phyloP scores from a whole-genome alignment of 2,113 vertebrate species.

The Arizona elegans region DNA sequence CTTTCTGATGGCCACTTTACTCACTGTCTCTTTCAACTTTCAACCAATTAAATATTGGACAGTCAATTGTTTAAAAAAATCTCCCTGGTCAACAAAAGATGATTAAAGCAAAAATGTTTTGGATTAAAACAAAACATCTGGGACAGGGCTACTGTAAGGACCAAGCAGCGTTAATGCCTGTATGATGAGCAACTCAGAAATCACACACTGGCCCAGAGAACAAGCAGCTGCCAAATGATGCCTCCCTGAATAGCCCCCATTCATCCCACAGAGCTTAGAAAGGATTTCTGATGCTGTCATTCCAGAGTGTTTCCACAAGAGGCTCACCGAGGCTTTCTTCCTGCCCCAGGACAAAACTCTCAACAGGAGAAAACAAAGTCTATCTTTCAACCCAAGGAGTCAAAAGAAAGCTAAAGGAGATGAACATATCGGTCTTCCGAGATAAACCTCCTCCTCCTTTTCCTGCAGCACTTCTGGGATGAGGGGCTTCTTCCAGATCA shows the following conservation, averaged over 20 bases:
- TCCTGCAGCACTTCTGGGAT: not conserved
- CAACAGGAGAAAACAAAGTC: not conserved
- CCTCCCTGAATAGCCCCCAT: not conserved
- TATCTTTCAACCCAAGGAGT: not conserved
- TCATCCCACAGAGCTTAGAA: not conserved
- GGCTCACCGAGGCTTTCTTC: not conserved
- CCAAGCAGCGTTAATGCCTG: not conserved
- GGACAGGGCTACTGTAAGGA: not conserved
- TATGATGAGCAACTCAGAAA: not conserved
- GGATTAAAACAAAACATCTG: not conserved
- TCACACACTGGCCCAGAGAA: not conserved
- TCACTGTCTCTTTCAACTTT: not conserved
- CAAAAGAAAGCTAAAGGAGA: not conserved
- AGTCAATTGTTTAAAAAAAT: not conserved
- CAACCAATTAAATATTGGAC: not conserved
- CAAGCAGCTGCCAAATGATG: not conserved
- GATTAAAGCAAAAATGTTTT: not conserved
- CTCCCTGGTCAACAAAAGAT: not conserved
- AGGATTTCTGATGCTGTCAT: not conserved
- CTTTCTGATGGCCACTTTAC: not conserved
- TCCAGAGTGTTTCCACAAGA: not conserved
- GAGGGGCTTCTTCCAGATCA: not conserved
- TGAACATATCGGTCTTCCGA: not conserved
- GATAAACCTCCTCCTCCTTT: not conserved
- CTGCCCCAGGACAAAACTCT: not conserved